These are phyloP conservation scores for Agrenia bidenticulata DNA, from an alignment of 2,888 invertebrate species.

Conservation along the genomic window DNA sequence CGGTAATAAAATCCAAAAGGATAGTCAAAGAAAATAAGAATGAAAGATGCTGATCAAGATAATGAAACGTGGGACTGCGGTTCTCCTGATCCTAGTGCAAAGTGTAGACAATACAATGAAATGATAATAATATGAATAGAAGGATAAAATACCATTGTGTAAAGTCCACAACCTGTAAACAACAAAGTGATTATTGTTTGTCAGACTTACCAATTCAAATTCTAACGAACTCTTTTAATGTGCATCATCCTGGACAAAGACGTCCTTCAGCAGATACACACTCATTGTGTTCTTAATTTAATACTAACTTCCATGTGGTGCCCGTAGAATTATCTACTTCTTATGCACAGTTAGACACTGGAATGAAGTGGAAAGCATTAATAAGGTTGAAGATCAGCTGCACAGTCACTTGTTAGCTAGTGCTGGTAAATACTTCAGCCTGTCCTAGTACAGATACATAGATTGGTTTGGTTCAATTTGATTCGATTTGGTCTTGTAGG, in stretches of 20 bases:
- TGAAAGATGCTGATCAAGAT: neutral
- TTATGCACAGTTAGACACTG: neutral
- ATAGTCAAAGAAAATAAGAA: neutral
- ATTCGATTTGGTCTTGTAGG: constrained; percentile 15
- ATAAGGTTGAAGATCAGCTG: constrained; percentile 1
- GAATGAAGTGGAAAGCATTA: constrained; percentile 9
- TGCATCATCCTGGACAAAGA: constrained; percentile 3
- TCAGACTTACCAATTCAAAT: neutral
- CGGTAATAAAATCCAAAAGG: neutral
- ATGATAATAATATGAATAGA: neutral
- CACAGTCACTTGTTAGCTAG: too few relatives aligned
- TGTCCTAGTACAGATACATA: neutral
- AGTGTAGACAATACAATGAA: constrained; percentile 7
- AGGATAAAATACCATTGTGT: neutral
- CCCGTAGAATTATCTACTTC: too few relatives aligned
- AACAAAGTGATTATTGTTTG: constrained; percentile 19
- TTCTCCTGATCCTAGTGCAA: neutral
- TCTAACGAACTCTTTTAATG: neutral
- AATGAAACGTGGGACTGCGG: neutral
- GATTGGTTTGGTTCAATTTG: constrained; percentile 16
- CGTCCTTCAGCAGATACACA: neutral
- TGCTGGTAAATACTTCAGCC: too few relatives aligned
- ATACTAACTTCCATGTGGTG: constrained; percentile 15
- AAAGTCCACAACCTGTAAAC: constrained; percentile 22
- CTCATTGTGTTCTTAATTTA: constrained; percentile 2